Conservation (phyloP, 2,888 invertebrate species). For the Eupithecia centaureata region DNA sequence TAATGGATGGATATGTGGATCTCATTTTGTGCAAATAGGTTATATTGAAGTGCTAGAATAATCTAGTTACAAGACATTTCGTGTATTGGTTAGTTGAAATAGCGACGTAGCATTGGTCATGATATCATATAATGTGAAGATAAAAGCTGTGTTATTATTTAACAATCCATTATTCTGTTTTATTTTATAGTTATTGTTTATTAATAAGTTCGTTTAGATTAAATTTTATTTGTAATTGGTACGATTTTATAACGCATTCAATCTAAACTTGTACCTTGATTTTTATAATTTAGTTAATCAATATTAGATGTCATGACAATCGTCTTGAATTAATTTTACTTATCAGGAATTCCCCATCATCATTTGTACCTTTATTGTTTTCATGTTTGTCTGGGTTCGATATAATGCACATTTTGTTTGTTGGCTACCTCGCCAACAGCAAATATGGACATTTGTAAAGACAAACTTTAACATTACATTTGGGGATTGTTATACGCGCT, state of each 20-base stretch:
- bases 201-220: conserved; percentile 81
- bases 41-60: conserved; percentile 18
- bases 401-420: conserved; percentile 74
- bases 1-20: background rate
- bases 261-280: conserved; percentile 81
- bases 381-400: conserved; percentile 70
- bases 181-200: conserved; percentile 83
- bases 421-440: conserved; percentile 75
- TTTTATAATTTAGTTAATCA: conserved; percentile 75
- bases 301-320: conserved; percentile 79
- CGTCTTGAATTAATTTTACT: conserved; percentile 57
- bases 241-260: conserved; percentile 69
- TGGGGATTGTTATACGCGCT: conserved; percentile 54
- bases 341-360: conserved; percentile 46
- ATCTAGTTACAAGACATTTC: conserved; percentile 19
- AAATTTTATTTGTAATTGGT: conserved; percentile 82
- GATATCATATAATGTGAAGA: conserved; percentile 72
- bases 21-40: conserved; percentile 16
- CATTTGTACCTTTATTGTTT: conserved; percentile 62
- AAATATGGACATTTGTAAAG: conserved; percentile 69
- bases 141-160: conserved; percentile 83
- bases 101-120: conserved; percentile 73
- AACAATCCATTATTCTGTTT: conserved; percentile 83
- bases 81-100: conserved; percentile 40
- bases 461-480: conserved; percentile 49